Conservation (phyloP, 2,888 invertebrate genomes). For the Tetragnatha montana region DNA sequence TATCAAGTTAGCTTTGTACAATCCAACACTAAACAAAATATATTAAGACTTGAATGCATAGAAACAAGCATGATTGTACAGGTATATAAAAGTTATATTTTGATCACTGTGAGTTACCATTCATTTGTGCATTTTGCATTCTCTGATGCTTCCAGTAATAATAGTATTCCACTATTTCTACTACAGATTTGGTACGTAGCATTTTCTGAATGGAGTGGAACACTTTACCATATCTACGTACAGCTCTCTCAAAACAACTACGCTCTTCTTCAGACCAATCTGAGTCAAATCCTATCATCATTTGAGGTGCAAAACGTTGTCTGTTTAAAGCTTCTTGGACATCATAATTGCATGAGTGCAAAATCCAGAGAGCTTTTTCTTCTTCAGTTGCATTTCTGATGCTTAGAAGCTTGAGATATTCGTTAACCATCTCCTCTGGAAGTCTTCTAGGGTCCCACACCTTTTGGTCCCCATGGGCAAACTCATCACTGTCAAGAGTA, state of each 20-base stretch:
- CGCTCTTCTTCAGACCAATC: constrained; percentile 36
- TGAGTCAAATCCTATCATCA: not conserved
- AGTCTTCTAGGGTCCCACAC: constrained; percentile 38
- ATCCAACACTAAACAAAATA: not conserved
- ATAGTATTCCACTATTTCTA: constrained; percentile 44
- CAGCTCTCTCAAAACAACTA: constrained; percentile 14
- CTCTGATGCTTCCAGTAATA: constrained; percentile 34
- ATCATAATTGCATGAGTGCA: constrained; percentile 45
- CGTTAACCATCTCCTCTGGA: constrained; percentile 7
- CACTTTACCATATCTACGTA: constrained; percentile 35
- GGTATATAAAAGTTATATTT: not conserved
- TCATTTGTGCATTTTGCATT: not conserved
- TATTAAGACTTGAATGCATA: not conserved
- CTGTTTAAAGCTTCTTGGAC: constrained; percentile 30
- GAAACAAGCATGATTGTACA: not conserved
- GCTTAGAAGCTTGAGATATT: constrained; percentile 6
- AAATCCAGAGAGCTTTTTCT: constrained; percentile 33
- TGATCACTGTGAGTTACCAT: not conserved
- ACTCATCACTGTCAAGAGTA: not conserved
- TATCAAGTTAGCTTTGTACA: not conserved
- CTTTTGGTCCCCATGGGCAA: not conserved
- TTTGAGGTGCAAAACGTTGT: not conserved
- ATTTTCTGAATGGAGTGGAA: constrained; percentile 35
- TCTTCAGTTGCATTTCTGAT: constrained; percentile 19
- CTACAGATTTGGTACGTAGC: constrained; percentile 23